Evolutionary conservation across 2,888 invertebrate genomes (phyloP).

Genomic region (Sinotaia quadrata): DNA sequence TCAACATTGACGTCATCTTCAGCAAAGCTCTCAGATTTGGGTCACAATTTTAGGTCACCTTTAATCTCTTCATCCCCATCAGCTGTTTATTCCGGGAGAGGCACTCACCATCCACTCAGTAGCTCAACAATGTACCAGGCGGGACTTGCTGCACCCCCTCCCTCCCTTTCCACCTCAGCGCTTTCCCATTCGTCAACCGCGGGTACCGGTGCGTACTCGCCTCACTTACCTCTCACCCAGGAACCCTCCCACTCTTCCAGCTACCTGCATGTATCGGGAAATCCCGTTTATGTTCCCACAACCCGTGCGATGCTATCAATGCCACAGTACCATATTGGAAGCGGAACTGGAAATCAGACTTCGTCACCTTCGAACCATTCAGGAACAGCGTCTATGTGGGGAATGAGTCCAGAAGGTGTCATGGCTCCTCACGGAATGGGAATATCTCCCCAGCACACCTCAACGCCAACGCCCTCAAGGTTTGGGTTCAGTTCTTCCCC

Average conservation of each 20-base stretch:
- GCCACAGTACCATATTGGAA: constrained; percentile 9
- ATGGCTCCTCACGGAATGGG: constrained; percentile 25
- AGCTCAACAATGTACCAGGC: constrained; percentile 6
- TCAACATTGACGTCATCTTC: too few species aligned
- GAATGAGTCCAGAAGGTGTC: constrained; percentile 42
- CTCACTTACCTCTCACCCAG: constrained; percentile 2
- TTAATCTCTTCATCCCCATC: neutral
- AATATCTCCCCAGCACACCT: constrained; percentile 25
- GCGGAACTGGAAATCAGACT: neutral
- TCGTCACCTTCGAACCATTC: constrained; percentile 33
- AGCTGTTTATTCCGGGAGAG: neutral
- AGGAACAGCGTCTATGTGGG: constrained; percentile 50
- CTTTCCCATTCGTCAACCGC: constrained; percentile 4
- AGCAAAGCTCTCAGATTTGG: too few species aligned
- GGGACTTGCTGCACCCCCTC: neutral
- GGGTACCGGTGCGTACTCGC: constrained; percentile 4
- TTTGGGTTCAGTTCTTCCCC: constrained; percentile 30
- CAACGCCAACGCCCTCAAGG: constrained; percentile 20
- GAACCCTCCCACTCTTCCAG: constrained; percentile 22
- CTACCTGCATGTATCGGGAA: constrained; percentile 36
- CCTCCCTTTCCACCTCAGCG: constrained; percentile 9
- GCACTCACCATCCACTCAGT: neutral
- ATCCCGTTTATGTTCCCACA: constrained; percentile 63
- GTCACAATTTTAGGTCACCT: too few species aligned
- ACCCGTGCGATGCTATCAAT: constrained; percentile 57